These are phyloP conservation scores for Stictocephala bisonia DNA, from an alignment of 2,888 invertebrate genomes.

Conservation along the genomic window DNA sequence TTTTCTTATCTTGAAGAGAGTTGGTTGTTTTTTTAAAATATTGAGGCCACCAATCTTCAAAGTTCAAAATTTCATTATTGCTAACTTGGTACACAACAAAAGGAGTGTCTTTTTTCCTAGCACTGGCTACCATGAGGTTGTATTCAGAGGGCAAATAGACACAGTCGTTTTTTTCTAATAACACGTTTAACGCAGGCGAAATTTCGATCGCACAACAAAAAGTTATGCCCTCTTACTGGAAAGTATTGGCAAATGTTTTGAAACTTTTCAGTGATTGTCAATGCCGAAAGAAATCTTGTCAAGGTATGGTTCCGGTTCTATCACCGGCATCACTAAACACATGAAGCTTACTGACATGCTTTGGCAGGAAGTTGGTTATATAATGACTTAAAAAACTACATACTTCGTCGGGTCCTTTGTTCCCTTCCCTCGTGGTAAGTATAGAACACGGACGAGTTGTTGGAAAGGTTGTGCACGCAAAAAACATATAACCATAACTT, in stretches of 20 bases:
- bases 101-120: slow-evolving; percentile 37
- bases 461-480: slow-evolving; percentile 50
- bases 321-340: slow-evolving; percentile 50
- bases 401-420: slow-evolving; percentile 49
- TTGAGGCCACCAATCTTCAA: slow-evolving; percentile 46
- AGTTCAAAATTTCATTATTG: slow-evolving; percentile 34
- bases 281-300: slow-evolving; percentile 43
- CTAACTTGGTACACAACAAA: slow-evolving; percentile 39
- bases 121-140: slow-evolving; percentile 33
- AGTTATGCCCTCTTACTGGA: slow-evolving; percentile 26
- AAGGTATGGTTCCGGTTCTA: slow-evolving; percentile 52
- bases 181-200: slow-evolving; percentile 10
- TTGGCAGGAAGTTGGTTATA: slow-evolving; percentile 31
- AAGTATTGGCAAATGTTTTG: slow-evolving; percentile 10
- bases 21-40: slow-evolving; percentile 23
- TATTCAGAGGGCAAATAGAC: slow-evolving; percentile 49
- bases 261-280: slow-evolving; percentile 39
- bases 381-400: slow-evolving; percentile 24
- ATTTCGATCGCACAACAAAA: slow-evolving; percentile 35
- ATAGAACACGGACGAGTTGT: slow-evolving; percentile 44
- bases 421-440: slow-evolving; percentile 44
- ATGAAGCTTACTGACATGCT: slow-evolving; percentile 47
- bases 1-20: neutral
- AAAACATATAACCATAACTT: slow-evolving; percentile 52
- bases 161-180: slow-evolving; percentile 34